Conservation (phyloP, 1,140 invertebrate species). For the Ips nitidus region DNA sequence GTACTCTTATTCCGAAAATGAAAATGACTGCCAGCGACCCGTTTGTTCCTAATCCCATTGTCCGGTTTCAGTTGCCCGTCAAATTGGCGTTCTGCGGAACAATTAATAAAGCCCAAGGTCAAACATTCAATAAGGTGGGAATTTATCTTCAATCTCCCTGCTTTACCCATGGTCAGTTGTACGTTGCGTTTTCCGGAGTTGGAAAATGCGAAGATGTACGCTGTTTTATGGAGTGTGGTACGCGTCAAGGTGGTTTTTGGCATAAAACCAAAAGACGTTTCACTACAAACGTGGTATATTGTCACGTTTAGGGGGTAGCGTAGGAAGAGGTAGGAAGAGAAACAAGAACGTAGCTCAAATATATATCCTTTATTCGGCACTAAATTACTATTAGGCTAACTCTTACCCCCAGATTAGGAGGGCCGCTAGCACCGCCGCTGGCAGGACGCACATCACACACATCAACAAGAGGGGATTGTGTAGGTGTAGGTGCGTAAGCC, state of each 20-base stretch:
- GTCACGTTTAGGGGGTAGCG: no score
- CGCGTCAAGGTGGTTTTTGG: not conserved
- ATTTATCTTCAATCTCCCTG: slow-evolving; percentile 44
- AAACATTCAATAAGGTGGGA: slow-evolving; percentile 45
- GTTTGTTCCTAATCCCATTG: not conserved
- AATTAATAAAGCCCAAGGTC: slow-evolving; percentile 52
- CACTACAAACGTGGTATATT: not conserved
- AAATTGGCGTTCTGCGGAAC: slow-evolving; percentile 36
- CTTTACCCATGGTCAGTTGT: slow-evolving; percentile 53
- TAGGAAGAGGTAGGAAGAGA: no score
- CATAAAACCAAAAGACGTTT: not conserved
- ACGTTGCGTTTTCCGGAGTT: slow-evolving; percentile 44
- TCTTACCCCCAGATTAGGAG: no score
- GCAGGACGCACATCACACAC: no score
- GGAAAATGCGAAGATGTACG: not conserved
- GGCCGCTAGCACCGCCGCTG: no score
- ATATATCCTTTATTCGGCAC: no score
- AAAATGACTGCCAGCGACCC: not conserved
- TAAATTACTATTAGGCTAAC: no score
- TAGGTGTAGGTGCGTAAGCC: no score
- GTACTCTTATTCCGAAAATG: not conserved
- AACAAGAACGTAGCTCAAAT: no score
- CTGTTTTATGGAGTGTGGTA: no score
- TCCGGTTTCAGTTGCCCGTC: slow-evolving; percentile 40
- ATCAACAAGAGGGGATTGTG: no score